Base-by-base conservation (phyloP, 1,140 invertebrate genomes). In the Chlorops oryzae region DNA sequence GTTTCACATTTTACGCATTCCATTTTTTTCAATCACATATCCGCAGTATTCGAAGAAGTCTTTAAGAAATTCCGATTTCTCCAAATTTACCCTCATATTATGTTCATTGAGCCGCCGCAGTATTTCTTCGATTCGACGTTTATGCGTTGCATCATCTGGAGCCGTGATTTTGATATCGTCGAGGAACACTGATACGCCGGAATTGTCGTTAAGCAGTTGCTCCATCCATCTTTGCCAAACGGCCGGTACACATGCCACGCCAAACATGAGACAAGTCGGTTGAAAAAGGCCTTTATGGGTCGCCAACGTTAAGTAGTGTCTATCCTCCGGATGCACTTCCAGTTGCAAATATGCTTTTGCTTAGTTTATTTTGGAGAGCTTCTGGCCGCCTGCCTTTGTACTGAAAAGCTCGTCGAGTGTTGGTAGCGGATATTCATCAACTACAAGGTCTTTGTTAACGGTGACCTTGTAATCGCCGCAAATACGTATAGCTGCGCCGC, bases 221-320 rank as follows among this genome's bases (percentile, higher is more conserved):
- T 68, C 59, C 51, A 65, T 63, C n/a, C 47, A 20, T 2, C 39
- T 43, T 51, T 68, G 63, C 45, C 57, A 68, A 28, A 56, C 55
- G 15, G 56, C 60, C 10, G 62, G 54, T 3, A 56, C 61, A 15
- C 38, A 34, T 42, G 55, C 56, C 10, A 64, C 34, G 2, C 54
- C 59, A 41, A 43, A 56, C 35, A 54, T 43, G 10, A 61, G 34
- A 23, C 57, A 7, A 21, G 47, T 57, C 13, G 40, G 38, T 43
- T 47, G 21, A 37, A 37, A 57, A 9, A 57, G 35, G 9, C 55
- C 55, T 23, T 43, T 46, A 27, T 54, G 55, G 28, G 57, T 59
- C 34, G 42, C 55, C 5, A 61, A 20, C 17, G 54, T 58, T 2
- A 59, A 24, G 22, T 45, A 38, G 27, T 59, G 20, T 17, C 45